Conservation (phyloP, 2,888 invertebrate species). For the Mesorhabditis belari region DNA sequence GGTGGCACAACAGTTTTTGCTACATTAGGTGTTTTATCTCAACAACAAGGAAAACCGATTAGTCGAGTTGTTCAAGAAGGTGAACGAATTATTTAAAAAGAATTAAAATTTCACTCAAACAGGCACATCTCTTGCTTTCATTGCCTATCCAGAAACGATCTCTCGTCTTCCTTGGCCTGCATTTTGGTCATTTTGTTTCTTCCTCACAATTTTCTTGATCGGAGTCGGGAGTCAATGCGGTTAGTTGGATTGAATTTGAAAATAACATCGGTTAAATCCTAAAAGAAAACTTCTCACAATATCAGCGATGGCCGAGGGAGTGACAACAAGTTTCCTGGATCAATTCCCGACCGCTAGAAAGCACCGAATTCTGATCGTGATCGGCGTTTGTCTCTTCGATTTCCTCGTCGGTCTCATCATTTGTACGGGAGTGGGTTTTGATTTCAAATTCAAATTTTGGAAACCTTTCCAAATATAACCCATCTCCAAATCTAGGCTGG, state of each 20-base stretch:
- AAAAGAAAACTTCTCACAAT: no score
- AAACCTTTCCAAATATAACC: no score
- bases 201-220: neutral
- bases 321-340: slow-evolving; percentile 5
- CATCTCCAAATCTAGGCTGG: neutral
- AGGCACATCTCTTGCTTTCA: neutral
- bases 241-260: slow-evolving; percentile 1
- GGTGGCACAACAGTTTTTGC: slow-evolving; percentile 6
- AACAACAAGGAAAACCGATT: neutral
- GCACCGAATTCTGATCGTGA: neutral
- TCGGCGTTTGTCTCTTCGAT: neutral
- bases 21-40: slow-evolving; percentile 3
- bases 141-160: neutral
- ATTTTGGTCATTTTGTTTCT: neutral
- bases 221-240: neutral
- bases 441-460: no score
- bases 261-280: no score
- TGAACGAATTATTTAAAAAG: neutral
- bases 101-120: neutral
- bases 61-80: neutral
- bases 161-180: neutral
- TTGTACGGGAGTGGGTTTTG: neutral
- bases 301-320: slow-evolving; percentile 6
- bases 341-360: slow-evolving; percentile 1
- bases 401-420: neutral